Base-by-base conservation (phyloP, 2,888 invertebrate genomes). In the Chaetogeoica ovagalla region DNA sequence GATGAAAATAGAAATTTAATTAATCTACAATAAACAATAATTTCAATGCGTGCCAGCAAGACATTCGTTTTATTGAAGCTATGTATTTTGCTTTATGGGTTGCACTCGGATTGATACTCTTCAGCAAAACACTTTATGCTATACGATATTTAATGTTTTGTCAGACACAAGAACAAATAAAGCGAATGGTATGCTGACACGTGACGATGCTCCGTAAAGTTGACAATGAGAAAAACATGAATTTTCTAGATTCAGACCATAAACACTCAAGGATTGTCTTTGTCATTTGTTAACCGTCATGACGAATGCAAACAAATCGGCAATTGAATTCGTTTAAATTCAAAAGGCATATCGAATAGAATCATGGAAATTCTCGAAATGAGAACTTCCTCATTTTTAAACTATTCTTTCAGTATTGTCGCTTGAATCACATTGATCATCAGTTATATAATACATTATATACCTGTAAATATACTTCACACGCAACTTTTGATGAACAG, bases 351-450 rank as follows among this genome's bases (percentile, higher is more conserved):
- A 57, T 83, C 77, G 30, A 73, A 71, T 6, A 82, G 82, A 37
- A 82, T 83, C 77, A 83, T 68, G 39, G 83, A 82, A 52, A 83
- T 83, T n/a, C 82, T 59, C 43, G 83, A 83, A 48, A 83, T 70
- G 13, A 84, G 83, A 83, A 82, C 84, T 83, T 83, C 83, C 83
- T 84, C 84, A 81, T 84, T 84, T 75, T 83, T 83, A 82, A 82
- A 83, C 81, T 84, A 77, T 69, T 84, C 84, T 37, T 81, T 83
- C 75, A 84, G 83, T 83, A 85, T 84, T 57, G 82, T 82, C 30
- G 84, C 2, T 30, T 30, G 30, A 30, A 30, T 30, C n/a, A n/a
- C n/a, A n/a, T n/a, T n/a, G n/a, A n/a, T n/a, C n/a, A n/a, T n/a
- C n/a, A 84, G 39, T n/a, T n/a, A n/a, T 30, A 30, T 30, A 30